Base-by-base conservation (phyloP, 53 echinoderm and acorn worm species). In the Actinopyga echinites region DNA sequence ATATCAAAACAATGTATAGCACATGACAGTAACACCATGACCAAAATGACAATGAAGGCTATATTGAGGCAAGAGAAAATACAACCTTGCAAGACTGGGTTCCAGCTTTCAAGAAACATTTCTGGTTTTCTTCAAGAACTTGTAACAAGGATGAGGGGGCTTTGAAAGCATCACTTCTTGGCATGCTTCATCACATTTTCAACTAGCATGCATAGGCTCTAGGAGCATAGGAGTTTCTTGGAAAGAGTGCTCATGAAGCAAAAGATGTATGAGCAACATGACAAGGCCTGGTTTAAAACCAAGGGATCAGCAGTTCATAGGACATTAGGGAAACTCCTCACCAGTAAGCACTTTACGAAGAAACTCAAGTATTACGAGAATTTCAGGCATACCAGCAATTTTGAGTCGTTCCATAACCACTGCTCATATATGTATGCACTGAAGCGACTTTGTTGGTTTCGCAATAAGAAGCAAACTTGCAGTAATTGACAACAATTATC, bases 1-100 rank as follows among this genome's bases (percentile, higher is more conserved):
- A n/a, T 79, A 79, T 24, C 86, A 86, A 60, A n/a, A 37, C n/a
- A 65, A 86, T 53, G 13, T 79, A 6, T 86, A 79, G 86, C 79
- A 86, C 52, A n/a, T n/a, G 86, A 78, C 0, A 32, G 86, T 33
- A 85, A 85, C 61, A 79, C 61, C 33, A 17, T 86, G 30, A 30
- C 55, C 10, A 75, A 75, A 30, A 75, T 53, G 55, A 10, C 49
- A 6, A 52, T 20, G 19, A 75, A 53, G n/a, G 75, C 31, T 28
- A 2, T 52, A 2, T 52, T 10, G 49, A 75, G 49, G 25, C 52
- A 24, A 75, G 49, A 52, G 75, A 75, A 23, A 75, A 75, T 29
- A 28, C 11, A 49, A 25, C 25, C 2, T 17, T 75, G 11, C 3
- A 17, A 24, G 55, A 26, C 2, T 53, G 54, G 75, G 49, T 75